Conservation (phyloP, 2,888 invertebrate genomes). For the Orthosia gothica region DNA sequence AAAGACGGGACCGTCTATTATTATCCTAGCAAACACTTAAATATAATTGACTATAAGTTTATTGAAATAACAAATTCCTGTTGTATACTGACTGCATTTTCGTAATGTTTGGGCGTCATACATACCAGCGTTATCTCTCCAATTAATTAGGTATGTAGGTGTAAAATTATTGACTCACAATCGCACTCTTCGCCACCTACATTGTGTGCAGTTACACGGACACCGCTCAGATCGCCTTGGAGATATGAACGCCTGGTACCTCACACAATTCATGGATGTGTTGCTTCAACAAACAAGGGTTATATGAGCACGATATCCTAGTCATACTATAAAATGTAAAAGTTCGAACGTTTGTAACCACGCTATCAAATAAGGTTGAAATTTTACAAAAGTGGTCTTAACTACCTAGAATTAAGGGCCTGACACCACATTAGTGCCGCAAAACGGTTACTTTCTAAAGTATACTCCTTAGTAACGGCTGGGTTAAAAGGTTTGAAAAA, state of each 20-base stretch:
- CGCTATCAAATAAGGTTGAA: not conserved
- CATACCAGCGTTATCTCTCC: constrained; percentile 45
- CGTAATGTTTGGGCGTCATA: constrained; percentile 46
- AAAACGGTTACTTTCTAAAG: too few species aligned
- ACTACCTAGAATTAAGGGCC: too few species aligned
- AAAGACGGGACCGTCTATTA: not conserved
- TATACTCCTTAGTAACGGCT: too few species aligned
- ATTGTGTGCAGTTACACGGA: constrained; percentile 18
- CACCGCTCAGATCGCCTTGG: constrained; percentile 31
- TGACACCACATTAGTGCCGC: too few species aligned
- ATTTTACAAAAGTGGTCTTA: not conserved
- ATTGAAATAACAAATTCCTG: constrained; percentile 28
- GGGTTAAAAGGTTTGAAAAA: too few species aligned
- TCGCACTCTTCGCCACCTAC: constrained; percentile 18
- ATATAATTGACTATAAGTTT: constrained; percentile 8
- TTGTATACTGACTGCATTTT: constrained; percentile 23
- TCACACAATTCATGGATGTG: constrained; percentile 3
- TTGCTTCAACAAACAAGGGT: constrained; percentile 14
- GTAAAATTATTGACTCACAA: constrained; percentile 47
- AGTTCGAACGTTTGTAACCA: not conserved
- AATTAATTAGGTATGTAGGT: constrained; percentile 56
- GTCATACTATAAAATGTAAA: not conserved
- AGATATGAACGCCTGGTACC: constrained; percentile 35
- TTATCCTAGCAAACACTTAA: not conserved
- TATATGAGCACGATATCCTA: not conserved